A percentile compares a stretch with the other conserved stretches of the same genome.
Evolutionary conservation across 2,797 vertebrate species (phyloP).

Genomic region (Falco biarmicus): DNA sequence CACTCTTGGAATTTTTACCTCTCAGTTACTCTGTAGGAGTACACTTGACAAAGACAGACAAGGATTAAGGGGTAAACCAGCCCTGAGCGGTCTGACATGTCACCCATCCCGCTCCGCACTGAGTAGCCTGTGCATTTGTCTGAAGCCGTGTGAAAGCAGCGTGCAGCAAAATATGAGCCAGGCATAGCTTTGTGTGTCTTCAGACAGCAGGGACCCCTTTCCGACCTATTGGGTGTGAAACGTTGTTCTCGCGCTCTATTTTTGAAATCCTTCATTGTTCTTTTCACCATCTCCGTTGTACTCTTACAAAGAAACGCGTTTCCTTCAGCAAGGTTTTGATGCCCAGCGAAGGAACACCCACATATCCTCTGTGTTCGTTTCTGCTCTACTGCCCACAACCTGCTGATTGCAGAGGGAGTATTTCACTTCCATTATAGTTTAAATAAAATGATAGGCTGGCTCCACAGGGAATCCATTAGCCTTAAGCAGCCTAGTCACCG

Average conservation of each 20-base stretch:
- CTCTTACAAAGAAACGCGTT: not conserved
- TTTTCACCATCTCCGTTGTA: not conserved
- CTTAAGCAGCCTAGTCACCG: not conserved
- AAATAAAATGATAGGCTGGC: slow-evolving; percentile 43
- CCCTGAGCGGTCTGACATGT: not conserved
- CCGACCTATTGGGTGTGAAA: not conserved
- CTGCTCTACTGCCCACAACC: slow-evolving; percentile 25
- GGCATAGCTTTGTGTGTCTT: not conserved
- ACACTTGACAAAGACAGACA: not conserved
- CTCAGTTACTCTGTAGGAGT: not conserved
- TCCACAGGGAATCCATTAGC: slow-evolving; percentile 34
- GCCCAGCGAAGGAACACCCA: not conserved
- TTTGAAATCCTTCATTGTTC: not conserved
- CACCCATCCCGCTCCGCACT: not conserved
- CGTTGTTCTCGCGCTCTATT: not conserved
- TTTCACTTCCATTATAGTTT: slow-evolving; percentile 25
- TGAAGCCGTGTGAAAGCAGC: not conserved
- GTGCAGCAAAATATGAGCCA: not conserved
- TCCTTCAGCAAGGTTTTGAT: slow-evolving; percentile 10
- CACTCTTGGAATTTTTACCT: not conserved
- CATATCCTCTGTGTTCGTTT: not conserved
- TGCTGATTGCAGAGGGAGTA: not conserved
- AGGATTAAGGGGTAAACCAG: not conserved
- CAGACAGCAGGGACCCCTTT: not conserved
- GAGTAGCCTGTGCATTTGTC: not conserved